Conservation (phyloP, 2,797 vertebrate genomes). For the Dipus sagitta region DNA sequence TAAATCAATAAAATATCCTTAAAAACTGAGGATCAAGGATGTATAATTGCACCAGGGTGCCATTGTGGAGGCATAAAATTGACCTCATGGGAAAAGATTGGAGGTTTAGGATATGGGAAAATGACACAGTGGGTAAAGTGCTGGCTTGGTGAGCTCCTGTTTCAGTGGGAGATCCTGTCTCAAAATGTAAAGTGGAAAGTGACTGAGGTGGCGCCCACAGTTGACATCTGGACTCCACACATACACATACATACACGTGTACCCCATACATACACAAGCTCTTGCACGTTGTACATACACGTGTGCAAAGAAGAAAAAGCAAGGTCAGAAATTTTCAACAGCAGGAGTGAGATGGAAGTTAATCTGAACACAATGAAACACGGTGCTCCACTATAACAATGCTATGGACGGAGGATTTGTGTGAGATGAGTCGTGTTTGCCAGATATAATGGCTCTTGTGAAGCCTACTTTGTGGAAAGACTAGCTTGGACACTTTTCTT, state of each 20-base stretch:
- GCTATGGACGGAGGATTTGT: not conserved
- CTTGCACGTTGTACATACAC: too few species aligned
- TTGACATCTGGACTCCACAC: too few species aligned
- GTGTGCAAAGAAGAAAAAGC: too few species aligned
- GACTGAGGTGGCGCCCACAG: too few species aligned
- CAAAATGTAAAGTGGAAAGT: too few species aligned
- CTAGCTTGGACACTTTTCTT: not conserved
- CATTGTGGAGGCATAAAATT: not conserved
- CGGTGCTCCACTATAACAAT: not conserved
- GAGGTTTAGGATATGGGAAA: too few species aligned
- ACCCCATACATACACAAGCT: too few species aligned
- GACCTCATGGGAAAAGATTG: not conserved
- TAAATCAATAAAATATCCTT: too few species aligned
- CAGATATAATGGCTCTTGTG: not conserved
- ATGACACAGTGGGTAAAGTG: too few species aligned
- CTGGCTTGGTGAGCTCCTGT: too few species aligned
- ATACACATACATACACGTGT: too few species aligned
- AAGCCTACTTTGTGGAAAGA: not conserved
- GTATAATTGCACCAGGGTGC: not conserved
- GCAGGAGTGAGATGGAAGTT: not conserved
- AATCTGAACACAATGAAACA: not conserved
- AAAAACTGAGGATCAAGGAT: not conserved
- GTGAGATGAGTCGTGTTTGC: not conserved
- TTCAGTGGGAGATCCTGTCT: too few species aligned
- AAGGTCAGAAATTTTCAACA: slow-evolving; percentile 8